Conservation (phyloP, 2,888 invertebrate species). For the Alsophila aescularia region DNA sequence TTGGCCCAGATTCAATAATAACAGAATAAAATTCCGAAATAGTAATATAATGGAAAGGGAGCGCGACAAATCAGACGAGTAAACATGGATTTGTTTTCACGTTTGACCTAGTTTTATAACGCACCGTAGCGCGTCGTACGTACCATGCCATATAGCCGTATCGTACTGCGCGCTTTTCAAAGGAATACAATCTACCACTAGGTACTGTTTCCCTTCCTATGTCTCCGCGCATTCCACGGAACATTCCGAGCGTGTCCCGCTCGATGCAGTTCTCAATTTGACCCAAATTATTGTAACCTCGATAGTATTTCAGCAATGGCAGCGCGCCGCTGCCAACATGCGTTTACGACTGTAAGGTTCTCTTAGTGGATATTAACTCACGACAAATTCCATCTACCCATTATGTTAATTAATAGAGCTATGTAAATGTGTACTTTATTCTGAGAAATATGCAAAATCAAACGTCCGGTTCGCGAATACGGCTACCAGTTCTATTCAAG, state of each 20-base stretch:
- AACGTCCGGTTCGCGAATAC: constrained; percentile 30
- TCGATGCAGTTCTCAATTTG: constrained; percentile 29
- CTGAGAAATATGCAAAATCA: constrained; percentile 30
- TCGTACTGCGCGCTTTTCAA: constrained; percentile 47
- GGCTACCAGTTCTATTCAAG: constrained; percentile 26
- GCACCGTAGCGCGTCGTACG: constrained; percentile 18
- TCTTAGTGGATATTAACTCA: constrained; percentile 3
- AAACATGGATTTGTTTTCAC: constrained; percentile 44
- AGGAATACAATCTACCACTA: constrained; percentile 22
- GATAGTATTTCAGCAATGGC: constrained; percentile 28
- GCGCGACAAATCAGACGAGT: constrained; percentile 6
- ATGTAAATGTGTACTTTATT: constrained; percentile 21
- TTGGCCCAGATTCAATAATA: constrained; percentile 6
- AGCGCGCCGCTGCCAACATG: constrained; percentile 23
- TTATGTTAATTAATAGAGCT: constrained; percentile 9
- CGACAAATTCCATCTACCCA: constrained; percentile 7
- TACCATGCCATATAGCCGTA: constrained; percentile 39
- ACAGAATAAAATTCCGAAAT: constrained; percentile 3
- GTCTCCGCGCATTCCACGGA: constrained; percentile 20
- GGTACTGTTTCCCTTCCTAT: constrained; percentile 34
- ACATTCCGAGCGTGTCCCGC: constrained; percentile 28
- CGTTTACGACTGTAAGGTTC: constrained; percentile 22
- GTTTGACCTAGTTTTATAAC: constrained; percentile 61
- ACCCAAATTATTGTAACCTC: constrained; percentile 37
- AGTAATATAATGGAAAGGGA: constrained; percentile 7